A percentile compares a stretch with the other conserved stretches of the same genome.
These are phyloP conservation scores for Drosophila ustulata DNA, from an alignment of 2,888 invertebrate genomes.

Conservation along the genomic window DNA sequence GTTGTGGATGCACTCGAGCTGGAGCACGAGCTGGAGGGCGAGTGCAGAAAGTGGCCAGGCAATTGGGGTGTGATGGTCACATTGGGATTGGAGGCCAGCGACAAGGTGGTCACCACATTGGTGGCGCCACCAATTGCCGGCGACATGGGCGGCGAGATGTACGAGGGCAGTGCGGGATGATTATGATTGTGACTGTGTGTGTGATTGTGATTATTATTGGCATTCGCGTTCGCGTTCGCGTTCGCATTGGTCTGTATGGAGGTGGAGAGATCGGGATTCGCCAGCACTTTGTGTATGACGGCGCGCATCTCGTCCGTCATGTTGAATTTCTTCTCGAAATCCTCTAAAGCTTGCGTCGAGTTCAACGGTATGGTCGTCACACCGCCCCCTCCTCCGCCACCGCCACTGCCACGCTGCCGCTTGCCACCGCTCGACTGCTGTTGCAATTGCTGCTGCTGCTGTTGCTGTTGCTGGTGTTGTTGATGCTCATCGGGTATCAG, in stretches of 20 bases:
- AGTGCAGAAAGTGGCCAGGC: conserved; percentile 77
- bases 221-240: conserved; percentile 8
- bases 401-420: background rate
- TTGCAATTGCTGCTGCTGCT: conserved; percentile 22
- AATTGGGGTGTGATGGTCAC: conserved; percentile 82
- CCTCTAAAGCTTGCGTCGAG: conserved; percentile 79
- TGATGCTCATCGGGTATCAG: conserved; percentile 53
- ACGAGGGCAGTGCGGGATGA: conserved; percentile 73
- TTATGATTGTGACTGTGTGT: conserved; percentile 27
- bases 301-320: conserved; percentile 84
- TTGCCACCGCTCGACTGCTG: conserved; percentile 9
- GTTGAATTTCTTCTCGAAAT: conserved; percentile 83
- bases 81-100: conserved; percentile 82
- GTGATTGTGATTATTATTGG: conserved; percentile 1
- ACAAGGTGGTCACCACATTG: conserved; percentile 71
- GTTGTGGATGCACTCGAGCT: conserved; percentile 74
- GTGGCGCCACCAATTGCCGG: conserved; percentile 72
- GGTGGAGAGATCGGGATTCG: conserved; percentile 84
- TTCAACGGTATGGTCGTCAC: conserved; percentile 77
- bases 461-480: conserved; percentile 7
- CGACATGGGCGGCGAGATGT: conserved; percentile 83
- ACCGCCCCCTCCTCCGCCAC: conserved; percentile 10
- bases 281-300: conserved; percentile 83
- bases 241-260: conserved; percentile 83
- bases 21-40: conserved; percentile 71